Percentiles rank a stretch among this genome's conserved stretches.
Evolutionary conservation across 2,888 invertebrate genomes (phyloP).

Genomic region (Eugnorisma glareosa): DNA sequence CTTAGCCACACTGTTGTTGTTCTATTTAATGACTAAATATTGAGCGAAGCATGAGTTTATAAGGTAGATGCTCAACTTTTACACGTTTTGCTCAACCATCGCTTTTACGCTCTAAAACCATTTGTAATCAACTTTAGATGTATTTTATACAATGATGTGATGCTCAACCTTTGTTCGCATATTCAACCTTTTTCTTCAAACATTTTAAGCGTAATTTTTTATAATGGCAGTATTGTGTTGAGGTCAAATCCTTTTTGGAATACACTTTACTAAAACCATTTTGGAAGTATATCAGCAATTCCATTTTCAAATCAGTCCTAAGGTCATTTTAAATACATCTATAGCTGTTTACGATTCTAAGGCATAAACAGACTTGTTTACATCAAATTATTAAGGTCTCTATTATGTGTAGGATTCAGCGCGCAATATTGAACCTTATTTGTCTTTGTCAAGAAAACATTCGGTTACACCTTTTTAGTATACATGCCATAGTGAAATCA

Average conservation of each 20-base stretch:
- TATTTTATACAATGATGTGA: conserved; percentile 33
- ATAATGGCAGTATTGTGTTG: conserved; percentile 49
- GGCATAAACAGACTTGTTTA: conserved; percentile 40
- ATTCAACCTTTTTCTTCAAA: conserved; percentile 11
- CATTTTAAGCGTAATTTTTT: conserved; percentile 45
- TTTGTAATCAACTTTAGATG: conserved; percentile 28
- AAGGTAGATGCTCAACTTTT: conserved; percentile 11
- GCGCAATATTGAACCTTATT: conserved; percentile 60
- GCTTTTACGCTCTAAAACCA: conserved; percentile 23
- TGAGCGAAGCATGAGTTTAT: conserved; percentile 47
- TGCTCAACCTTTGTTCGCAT: conserved; percentile 17
- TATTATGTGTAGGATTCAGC: conserved; percentile 26
- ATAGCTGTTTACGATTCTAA: conserved; percentile 29
- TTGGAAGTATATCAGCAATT: conserved; percentile 7
- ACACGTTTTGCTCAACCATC: conserved; percentile 29
- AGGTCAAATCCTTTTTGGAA: neutral
- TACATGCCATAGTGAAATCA: neutral
- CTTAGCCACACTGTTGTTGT: conserved; percentile 15
- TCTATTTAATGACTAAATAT: conserved; percentile 31
- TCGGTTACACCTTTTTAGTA: neutral
- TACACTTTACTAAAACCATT: conserved; percentile 8
- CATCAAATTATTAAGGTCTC: conserved; percentile 38
- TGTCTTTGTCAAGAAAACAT: conserved; percentile 28
- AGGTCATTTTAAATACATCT: conserved; percentile 24
- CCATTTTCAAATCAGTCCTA: neutral